phyloP scores from a whole-genome alignment of 2,113 vertebrate species.

The Gallinago paraguaiae region DNA sequence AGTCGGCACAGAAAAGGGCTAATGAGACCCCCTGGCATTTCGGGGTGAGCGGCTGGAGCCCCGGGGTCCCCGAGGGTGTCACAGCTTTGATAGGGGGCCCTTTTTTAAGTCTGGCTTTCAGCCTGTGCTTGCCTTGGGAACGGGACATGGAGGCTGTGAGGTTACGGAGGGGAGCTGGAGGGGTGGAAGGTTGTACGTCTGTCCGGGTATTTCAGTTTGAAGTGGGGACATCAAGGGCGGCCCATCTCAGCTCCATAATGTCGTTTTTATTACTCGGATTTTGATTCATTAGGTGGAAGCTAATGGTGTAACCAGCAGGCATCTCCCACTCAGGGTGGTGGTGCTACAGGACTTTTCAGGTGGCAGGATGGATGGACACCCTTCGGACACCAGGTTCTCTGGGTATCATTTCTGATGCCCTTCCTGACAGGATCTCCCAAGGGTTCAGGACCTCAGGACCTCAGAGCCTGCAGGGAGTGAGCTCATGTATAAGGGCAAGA shows the following conservation, averaged over 20 bases:
- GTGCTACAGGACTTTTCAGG: background rate
- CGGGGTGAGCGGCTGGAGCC: background rate
- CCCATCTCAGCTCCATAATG: background rate
- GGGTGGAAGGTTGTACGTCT: background rate
- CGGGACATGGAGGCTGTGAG: background rate
- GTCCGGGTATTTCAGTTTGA: background rate
- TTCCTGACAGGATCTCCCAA: background rate
- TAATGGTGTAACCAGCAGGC: background rate
- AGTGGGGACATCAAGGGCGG: background rate
- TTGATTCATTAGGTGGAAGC: background rate
- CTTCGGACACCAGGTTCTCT: background rate
- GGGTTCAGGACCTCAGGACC: fast-evolving
- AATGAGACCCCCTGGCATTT: background rate
- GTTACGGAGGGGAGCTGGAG: background rate
- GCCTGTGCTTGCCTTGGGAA: background rate
- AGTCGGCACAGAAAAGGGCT: background rate
- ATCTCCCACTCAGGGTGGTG: background rate
- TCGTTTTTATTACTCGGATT: background rate
- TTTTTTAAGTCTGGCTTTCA: background rate
- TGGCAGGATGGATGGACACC: too few relatives aligned
- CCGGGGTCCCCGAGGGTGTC: background rate
- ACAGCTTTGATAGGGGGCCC: background rate
- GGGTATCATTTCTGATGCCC: background rate
- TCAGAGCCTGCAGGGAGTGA: background rate
- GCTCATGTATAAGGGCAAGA: background rate